Base-by-base conservation (phyloP, 2,888 invertebrate species). In the Orthosia gothica region DNA sequence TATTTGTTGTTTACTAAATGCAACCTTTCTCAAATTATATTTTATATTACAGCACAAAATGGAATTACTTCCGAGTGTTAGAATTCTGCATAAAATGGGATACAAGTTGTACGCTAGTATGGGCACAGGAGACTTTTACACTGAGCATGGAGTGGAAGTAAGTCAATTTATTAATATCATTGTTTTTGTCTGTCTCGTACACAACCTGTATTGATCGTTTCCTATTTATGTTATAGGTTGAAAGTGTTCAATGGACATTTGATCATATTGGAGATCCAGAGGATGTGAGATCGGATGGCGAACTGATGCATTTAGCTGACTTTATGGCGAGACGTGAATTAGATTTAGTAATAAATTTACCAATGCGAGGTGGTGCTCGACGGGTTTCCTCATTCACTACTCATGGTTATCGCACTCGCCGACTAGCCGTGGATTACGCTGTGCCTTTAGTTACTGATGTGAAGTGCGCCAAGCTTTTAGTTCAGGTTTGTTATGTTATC, bases 111-210 rank as follows among this genome's bases (percentile, higher is more conserved):
- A 99, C 93, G 99, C 99, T 12, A 99, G 99, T 89, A 98, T 99
- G 97, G 99, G 99, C n/a, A 99, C 99, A 0, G 99, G 99, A 40
- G 99, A 99, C 94, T 99, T 99, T 95, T 99, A 99, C 94, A 98
- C 97, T 3, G 99, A 99, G 89, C 99, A 99, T 93, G 99, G 99
- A 50, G 98, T 99, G 73, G 97, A 98, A 94, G 99, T 99, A 97
- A 97, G 97, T 7, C 3, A 74, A 64, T 58, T 45, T 67, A 55
- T 40, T 13, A 11, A 18, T 47, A 15, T 49, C 15, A 32, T 32
- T 5, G 5, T 11, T 49, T 47, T 16, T 18, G 3, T 32, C 13
- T 32, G 7, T 45, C 5, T 50, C 26, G 50, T 13, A 26, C 2
- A 15, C 32, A 62, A 57, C n/a, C 16, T 58, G 3, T 23, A 57